Conservation (phyloP, 2,888 invertebrate species). For the Napeogenes inachia region DNA sequence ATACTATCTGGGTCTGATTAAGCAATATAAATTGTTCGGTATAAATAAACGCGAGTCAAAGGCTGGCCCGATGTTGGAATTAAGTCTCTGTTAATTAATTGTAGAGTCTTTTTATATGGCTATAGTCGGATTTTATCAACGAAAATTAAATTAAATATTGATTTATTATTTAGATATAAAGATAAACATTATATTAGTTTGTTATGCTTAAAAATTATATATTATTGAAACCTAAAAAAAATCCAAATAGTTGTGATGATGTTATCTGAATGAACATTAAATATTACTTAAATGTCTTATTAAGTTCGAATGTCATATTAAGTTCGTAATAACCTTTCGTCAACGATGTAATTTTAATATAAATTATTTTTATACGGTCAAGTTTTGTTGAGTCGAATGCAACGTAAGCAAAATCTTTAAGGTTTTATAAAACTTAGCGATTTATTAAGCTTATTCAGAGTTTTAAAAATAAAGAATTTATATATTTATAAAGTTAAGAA, state of each 20-base stretch:
- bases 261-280: no score
- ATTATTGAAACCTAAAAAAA: no score
- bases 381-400: no score
- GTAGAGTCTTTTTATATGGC: not conserved
- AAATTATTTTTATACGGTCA: constrained; percentile 23
- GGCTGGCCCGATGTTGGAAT: not conserved
- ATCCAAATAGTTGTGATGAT: no score
- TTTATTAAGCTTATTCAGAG: not conserved
- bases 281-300: no score
- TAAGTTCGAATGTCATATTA: no score
- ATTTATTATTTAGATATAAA: no score
- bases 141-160: no score
- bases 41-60: constrained; percentile 11
- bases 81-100: not conserved
- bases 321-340: not conserved
- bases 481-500: constrained; percentile 20
- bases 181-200: no score
- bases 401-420: no score
- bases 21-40: constrained; percentile 10
- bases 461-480: constrained; percentile 14
- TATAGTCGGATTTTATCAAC: not conserved
- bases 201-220: no score
- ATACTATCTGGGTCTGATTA: constrained; percentile 13
- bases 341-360: constrained; percentile 23
- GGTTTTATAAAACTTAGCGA: not conserved